Conservation (phyloP, 2,113 vertebrate species). For the Gobius niger region DNA sequence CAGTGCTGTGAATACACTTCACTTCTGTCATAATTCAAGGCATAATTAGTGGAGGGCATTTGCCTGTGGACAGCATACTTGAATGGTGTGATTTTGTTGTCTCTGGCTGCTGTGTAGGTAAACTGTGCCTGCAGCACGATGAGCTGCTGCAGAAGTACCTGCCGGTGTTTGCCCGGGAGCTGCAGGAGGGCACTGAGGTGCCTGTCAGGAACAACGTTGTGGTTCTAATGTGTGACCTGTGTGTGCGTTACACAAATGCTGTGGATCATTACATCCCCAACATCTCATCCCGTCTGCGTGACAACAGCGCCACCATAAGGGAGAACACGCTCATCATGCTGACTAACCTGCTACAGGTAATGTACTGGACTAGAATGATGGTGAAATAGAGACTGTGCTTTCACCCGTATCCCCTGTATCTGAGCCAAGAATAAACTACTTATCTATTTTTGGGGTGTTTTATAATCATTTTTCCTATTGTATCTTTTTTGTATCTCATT, state of each 20-base stretch:
- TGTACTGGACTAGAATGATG: neutral
- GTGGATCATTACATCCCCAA: constrained; percentile 88
- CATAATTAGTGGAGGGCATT: too few species aligned
- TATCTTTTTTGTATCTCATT: too few species aligned
- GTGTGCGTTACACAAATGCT: constrained; percentile 88
- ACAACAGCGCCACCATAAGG: constrained; percentile 81
- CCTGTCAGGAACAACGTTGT: constrained; percentile 86
- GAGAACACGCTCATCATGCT: constrained; percentile 90
- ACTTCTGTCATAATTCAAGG: too few species aligned
- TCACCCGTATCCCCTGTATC: too few species aligned
- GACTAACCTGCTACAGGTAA: constrained; percentile 91
- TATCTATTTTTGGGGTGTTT: too few species aligned
- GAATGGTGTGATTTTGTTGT: neutral
- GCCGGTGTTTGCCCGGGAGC: constrained; percentile 85
- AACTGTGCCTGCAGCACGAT: constrained; percentile 91
- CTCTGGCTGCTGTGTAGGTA: constrained; percentile 72
- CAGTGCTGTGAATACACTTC: too few species aligned
- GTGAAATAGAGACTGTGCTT: neutral
- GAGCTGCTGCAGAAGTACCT: constrained; percentile 86
- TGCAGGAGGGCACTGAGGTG: constrained; percentile 82
- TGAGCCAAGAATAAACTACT: too few species aligned
- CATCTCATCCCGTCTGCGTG: constrained; percentile 85
- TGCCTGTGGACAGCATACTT: neutral
- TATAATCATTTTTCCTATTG: too few species aligned
- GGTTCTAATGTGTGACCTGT: constrained; percentile 90